Conservation (phyloP, 1,140 invertebrate species). For the Drosophila mojavensis region DNA sequence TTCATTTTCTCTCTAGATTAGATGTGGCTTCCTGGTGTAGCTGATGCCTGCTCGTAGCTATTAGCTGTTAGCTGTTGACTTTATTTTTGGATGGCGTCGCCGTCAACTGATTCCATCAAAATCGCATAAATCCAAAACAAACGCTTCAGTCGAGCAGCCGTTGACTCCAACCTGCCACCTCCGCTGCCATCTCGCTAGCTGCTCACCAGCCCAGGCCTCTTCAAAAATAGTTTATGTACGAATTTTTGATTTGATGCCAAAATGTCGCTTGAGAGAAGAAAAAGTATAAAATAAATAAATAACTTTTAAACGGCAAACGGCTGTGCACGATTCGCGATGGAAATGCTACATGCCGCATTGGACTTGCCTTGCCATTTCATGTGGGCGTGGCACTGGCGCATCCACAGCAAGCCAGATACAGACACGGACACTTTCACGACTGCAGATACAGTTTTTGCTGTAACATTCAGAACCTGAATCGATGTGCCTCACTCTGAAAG, state of each 20-base stretch:
- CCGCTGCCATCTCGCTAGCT: too few relatives aligned
- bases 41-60: neutral
- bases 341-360: conserved; percentile 25
- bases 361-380: neutral
- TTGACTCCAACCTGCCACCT: conserved; percentile 34
- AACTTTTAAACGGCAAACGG: conserved; percentile 51
- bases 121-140: conserved; percentile 80
- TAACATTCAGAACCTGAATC: neutral
- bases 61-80: conserved; percentile 33
- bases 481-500: neutral
- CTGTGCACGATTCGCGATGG: conserved; percentile 12
- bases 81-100: conserved; percentile 69
- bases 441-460: neutral
- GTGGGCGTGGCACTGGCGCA: neutral
- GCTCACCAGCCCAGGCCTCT: conserved; percentile 30
- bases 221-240: conserved; percentile 79
- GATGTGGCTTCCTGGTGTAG: neutral
- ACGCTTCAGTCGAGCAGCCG: conserved; percentile 71
- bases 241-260: conserved; percentile 81
- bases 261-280: conserved; percentile 62
- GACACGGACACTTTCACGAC: neutral
- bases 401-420: neutral
- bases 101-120: conserved; percentile 75
- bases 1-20: neutral
- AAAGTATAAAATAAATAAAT: conserved; percentile 56